These are phyloP conservation scores for Carollia perspicillata DNA, from an alignment of 2,113 vertebrate species.

Conservation along the genomic window DNA sequence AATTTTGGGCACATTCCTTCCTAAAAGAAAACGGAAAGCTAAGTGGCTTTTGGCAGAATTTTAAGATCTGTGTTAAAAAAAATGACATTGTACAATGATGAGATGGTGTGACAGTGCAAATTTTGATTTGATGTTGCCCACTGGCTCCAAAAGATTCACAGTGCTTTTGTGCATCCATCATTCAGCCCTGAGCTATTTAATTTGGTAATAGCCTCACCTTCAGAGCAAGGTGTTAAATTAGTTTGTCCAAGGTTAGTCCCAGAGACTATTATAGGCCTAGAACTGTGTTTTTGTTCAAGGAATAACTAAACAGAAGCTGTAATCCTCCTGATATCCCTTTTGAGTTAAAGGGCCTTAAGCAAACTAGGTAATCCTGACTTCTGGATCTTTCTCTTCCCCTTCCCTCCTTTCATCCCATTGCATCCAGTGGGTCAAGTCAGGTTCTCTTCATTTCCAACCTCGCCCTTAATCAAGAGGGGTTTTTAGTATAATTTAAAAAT, in stretches of 20 bases:
- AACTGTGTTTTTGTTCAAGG: neutral
- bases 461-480: neutral
- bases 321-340: neutral
- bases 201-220: neutral
- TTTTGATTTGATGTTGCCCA: neutral
- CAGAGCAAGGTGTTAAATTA: neutral
- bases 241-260: neutral
- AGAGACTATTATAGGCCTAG: neutral
- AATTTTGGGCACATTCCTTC: constrained; percentile 67
- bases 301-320: neutral
- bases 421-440: neutral
- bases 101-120: neutral
- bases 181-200: neutral
- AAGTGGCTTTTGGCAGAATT: constrained; percentile 45
- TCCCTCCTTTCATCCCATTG: neutral
- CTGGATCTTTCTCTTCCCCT: neutral
- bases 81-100: constrained; percentile 23
- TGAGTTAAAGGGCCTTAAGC: neutral
- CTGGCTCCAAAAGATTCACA: neutral
- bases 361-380: neutral
- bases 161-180: neutral
- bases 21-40: constrained; percentile 54
- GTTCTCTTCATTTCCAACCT: neutral
- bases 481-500: neutral
- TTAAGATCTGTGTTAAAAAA: constrained; percentile 32